Evolutionary conservation across 2,888 invertebrate genomes (phyloP).

Genomic region (Leucophora obtusa): DNA sequence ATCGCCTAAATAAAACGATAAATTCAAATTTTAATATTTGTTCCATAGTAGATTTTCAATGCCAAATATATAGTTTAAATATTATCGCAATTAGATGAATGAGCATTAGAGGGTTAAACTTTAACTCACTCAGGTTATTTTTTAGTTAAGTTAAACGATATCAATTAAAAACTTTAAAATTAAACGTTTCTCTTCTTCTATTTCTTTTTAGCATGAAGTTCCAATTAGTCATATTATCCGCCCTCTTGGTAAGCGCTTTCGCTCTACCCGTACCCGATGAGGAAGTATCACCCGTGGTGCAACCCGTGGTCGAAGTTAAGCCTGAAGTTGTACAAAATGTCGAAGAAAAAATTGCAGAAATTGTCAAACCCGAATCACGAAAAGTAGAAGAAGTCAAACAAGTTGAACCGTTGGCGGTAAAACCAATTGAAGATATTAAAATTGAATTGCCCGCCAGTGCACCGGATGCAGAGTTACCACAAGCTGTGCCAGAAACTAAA

Average conservation of each 20-base stretch:
- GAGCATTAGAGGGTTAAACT: too few species aligned
- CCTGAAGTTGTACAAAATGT: constrained; percentile 52
- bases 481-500: constrained; percentile 64
- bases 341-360: constrained; percentile 63
- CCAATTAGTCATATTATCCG: constrained; percentile 73
- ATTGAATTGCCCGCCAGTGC: constrained; percentile 64
- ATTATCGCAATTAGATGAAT: too few species aligned
- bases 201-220: constrained; percentile 73
- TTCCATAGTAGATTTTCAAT: too few species aligned
- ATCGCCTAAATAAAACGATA: too few species aligned
- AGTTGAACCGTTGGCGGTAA: constrained; percentile 26
- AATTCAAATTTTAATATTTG: too few species aligned
- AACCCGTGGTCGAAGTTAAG: constrained; percentile 64
- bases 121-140: too few species aligned
- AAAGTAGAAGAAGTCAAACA: constrained; percentile 49
- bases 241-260: constrained; percentile 71
- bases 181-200: neutral
- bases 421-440: constrained; percentile 50
- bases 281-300: constrained; percentile 71
- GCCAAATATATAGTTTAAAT: too few species aligned
- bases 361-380: constrained; percentile 59
- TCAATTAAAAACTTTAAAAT: neutral
- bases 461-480: constrained; percentile 68
- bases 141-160: too few species aligned
- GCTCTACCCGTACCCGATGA: constrained; percentile 76